phyloP scores from a whole-genome alignment of 2,113 vertebrate genomes.

The Grammomys dolichurus region DNA sequence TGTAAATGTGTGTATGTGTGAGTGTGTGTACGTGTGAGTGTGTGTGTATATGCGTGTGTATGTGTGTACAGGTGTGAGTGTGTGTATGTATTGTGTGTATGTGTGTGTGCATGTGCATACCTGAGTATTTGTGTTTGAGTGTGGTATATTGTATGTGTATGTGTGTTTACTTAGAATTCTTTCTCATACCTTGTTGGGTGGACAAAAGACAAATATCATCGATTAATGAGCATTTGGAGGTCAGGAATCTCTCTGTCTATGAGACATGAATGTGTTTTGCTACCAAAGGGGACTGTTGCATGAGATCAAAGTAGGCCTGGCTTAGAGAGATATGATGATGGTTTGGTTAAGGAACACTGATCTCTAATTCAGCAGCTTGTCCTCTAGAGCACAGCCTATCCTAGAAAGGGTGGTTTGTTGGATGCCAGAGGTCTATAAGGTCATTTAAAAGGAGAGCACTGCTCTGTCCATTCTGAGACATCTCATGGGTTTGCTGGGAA shows the following conservation, averaged over 20 bases:
- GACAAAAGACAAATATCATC: conserved; percentile 28
- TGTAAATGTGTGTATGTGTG: neutral
- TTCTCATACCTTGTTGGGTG: conserved; percentile 11
- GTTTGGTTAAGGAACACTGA: neutral
- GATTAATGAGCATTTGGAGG: neutral
- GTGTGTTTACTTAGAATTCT: neutral
- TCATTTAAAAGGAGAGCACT: neutral
- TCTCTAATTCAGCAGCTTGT: neutral
- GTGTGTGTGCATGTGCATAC: neutral
- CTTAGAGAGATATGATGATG: neutral
- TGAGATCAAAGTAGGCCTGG: neutral
- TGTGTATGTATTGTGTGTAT: neutral
- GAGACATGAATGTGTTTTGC: neutral
- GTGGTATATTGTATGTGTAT: neutral
- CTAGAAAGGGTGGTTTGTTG: neutral
- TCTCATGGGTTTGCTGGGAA: neutral
- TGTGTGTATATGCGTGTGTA: neutral
- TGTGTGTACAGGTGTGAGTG: neutral
- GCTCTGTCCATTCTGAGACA: neutral
- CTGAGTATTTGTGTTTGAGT: neutral
- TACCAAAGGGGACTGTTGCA: neutral
- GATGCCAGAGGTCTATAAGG: neutral
- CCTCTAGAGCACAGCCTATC: neutral
- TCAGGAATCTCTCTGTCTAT: neutral
- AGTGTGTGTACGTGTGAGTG: neutral